Percentiles rank a stretch among this genome's conserved stretches.
These are phyloP conservation scores for Antechinus stuartii DNA, from an alignment of 2,113 vertebrate genomes.

Conservation along the genomic window DNA sequence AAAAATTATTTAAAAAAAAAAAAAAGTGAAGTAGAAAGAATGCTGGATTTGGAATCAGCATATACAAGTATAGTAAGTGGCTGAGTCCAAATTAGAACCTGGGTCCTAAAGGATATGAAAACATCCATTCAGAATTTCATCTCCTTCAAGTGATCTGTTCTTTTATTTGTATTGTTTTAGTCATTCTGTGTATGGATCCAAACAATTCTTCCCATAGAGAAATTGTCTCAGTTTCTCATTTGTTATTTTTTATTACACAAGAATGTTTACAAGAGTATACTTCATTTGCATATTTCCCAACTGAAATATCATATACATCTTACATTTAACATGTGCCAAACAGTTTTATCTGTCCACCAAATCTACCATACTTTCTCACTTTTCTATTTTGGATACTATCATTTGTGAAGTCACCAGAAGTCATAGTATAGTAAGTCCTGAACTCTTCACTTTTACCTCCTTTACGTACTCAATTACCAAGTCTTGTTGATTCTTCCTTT, in stretches of 20 bases:
- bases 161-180: not conserved
- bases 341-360: not conserved
- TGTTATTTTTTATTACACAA: not conserved
- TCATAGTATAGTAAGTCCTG: not conserved
- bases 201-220: not conserved
- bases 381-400: not conserved
- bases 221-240: not conserved
- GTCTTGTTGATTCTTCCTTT: not conserved
- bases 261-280: not conserved
- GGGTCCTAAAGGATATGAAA: not conserved
- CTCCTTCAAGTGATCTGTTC: not conserved
- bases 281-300: not conserved
- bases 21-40: not conserved
- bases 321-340: not conserved
- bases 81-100: not conserved
- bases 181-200: not conserved
- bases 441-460: not conserved
- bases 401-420: not conserved
- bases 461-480: not conserved
- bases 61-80: not conserved
- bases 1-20: too few species aligned
- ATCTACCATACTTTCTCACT: not conserved
- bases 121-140: not conserved
- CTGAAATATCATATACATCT: not conserved
- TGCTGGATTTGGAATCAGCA: not conserved